phyloP scores from a whole-genome alignment of 2,888 invertebrate genomes.

The Endomychus coccineus region DNA sequence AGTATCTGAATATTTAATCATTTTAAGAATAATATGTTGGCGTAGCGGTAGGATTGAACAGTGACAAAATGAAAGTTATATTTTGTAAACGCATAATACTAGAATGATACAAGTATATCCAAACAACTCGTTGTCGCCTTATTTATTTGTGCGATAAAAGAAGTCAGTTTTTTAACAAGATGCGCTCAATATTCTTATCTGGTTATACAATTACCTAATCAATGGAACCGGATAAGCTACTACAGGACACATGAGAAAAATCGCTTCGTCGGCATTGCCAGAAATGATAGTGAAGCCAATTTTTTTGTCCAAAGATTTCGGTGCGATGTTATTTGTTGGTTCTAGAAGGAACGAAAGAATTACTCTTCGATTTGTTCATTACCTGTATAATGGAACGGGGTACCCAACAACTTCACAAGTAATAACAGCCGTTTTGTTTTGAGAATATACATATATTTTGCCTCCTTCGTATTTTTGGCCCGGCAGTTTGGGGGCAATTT shows the following conservation, averaged over 20 bases:
- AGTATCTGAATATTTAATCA: no score
- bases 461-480: constrained; percentile 49
- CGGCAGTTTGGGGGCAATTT: constrained; percentile 53
- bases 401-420: constrained; percentile 63
- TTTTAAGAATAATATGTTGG: no score
- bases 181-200: no score
- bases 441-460: constrained; percentile 51
- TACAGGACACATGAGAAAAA: constrained; percentile 46
- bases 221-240: constrained; percentile 42
- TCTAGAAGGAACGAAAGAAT: constrained; percentile 41
- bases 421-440: constrained; percentile 50
- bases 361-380: constrained; percentile 36
- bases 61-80: no score
- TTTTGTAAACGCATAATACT: no score
- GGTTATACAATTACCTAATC: constrained; percentile 40
- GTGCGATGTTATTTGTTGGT: constrained; percentile 61
- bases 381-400: constrained; percentile 65
- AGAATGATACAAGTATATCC: no score
- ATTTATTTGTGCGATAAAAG: no score
- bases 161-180: no score
- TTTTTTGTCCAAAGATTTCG: constrained; percentile 47
- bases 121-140: no score
- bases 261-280: constrained; percentile 37
- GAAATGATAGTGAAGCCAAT: constrained; percentile 48
- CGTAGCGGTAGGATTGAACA: no score